These are phyloP conservation scores for Dynastes maya DNA, from an alignment of 2,888 invertebrate genomes.

Conservation along the genomic window DNA sequence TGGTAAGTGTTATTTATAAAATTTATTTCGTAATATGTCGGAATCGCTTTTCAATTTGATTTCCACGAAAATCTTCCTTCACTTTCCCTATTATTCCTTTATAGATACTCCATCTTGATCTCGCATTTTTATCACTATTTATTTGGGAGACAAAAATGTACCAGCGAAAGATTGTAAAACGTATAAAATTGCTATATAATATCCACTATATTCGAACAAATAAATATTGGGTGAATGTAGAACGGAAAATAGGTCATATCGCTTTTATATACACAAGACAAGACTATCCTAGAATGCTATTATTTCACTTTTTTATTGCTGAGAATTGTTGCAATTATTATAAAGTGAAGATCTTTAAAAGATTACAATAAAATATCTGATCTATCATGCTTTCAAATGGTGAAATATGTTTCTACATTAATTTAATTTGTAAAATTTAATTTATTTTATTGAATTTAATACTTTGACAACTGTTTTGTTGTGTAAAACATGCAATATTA, in stretches of 20 bases:
- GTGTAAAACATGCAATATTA: not conserved
- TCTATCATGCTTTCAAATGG: not conserved
- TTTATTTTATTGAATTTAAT: slow-evolving; percentile 5
- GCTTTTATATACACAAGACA: not conserved
- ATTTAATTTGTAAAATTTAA: slow-evolving; percentile 2
- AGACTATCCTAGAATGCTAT: too few relatives aligned
- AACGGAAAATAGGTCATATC: slow-evolving; percentile 15
- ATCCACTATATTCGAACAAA: not conserved
- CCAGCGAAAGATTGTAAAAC: not conserved
- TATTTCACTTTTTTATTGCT: too few relatives aligned
- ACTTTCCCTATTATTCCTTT: too few relatives aligned
- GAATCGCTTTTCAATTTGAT: not conserved
- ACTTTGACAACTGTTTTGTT: not conserved
- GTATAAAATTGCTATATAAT: not conserved
- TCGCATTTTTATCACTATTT: not conserved
- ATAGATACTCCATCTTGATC: slow-evolving; percentile 15
- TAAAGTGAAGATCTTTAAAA: too few relatives aligned
- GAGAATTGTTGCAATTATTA: too few relatives aligned
- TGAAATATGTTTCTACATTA: not conserved
- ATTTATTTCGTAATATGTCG: slow-evolving; percentile 1
- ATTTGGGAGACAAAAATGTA: not conserved
- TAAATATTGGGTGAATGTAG: slow-evolving; percentile 1
- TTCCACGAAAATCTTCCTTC: slow-evolving; percentile 1
- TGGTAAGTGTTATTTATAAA: slow-evolving; percentile 74
- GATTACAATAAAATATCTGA: too few relatives aligned